A percentile compares a stretch with the other conserved stretches of the same genome.
Conservation (phyloP, 2,797 vertebrate genomes). For the Synaphobranchus kaupii region DNA sequence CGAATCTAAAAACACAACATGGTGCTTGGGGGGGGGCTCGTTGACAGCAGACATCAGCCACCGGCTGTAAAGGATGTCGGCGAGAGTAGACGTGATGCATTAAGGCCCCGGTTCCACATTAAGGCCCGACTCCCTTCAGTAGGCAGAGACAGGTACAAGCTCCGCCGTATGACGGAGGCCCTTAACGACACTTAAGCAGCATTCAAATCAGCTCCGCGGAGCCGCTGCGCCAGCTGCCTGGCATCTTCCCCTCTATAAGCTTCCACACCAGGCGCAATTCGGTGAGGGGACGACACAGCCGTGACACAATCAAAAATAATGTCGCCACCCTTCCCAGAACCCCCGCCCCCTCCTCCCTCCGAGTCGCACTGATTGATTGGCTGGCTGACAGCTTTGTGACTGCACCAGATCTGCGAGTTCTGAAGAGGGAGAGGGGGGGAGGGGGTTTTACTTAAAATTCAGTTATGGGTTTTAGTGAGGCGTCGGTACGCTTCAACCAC, state of each 20-base stretch:
- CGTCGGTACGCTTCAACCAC: neutral
- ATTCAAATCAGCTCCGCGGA: neutral
- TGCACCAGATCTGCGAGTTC: neutral
- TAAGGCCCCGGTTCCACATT: neutral
- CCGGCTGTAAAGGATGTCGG: neutral
- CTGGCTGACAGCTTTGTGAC: neutral
- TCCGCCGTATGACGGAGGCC: neutral
- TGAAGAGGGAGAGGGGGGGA: neutral
- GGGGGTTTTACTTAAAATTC: neutral
- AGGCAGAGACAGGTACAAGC: conserved; percentile 6
- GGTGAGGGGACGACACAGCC: neutral
- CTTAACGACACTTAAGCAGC: conserved; percentile 17
- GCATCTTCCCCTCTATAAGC: neutral
- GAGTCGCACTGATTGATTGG: neutral
- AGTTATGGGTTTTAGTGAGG: neutral
- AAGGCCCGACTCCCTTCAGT: neutral
- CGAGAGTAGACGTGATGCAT: neutral
- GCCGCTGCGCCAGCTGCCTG: neutral
- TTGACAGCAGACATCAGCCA: conserved; percentile 13
- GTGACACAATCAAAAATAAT: neutral
- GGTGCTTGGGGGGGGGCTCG: neutral
- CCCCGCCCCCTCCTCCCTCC: neutral
- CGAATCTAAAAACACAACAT: neutral
- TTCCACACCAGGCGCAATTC: neutral
- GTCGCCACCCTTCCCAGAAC: neutral